A percentile compares a stretch with the other conserved stretches of the same genome.
These are phyloP conservation scores for Pseudorhiza aurosa DNA, from an alignment of 30 jellyfish, hydroid and myxozoan genomes.

Conservation along the genomic window DNA sequence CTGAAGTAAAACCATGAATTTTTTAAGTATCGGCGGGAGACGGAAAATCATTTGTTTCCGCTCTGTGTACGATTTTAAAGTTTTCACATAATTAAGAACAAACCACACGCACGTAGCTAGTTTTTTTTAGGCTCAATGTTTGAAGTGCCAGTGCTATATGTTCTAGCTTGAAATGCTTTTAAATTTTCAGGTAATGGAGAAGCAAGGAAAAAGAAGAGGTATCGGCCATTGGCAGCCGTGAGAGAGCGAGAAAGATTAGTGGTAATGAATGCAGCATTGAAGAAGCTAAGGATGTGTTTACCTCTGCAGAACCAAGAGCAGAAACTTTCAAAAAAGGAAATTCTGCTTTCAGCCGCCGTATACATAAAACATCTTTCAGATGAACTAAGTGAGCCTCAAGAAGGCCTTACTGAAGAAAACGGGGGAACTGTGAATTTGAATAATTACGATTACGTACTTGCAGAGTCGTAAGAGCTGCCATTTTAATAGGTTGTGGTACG, in stretches of 20 bases:
- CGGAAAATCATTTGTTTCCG: no score
- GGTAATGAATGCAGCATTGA: conserved; percentile 55
- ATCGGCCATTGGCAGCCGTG: conserved; percentile 65
- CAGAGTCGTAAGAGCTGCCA: background rate
- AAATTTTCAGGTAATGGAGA: background rate
- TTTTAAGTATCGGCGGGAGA: no score
- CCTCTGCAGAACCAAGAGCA: conserved; percentile 41
- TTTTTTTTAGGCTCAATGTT: no score
- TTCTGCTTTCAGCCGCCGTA: conserved; percentile 30
- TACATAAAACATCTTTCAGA: conserved; percentile 45
- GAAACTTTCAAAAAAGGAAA: conserved; percentile 46
- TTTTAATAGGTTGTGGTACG: no score
- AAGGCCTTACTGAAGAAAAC: background rate
- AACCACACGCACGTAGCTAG: no score
- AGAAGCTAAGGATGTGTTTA: conserved; percentile 18
- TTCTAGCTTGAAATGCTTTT: no score
- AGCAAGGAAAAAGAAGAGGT: conserved; percentile 43
- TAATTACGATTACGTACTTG: conserved; percentile 4
- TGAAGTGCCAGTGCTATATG: no score
- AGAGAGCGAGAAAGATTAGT: conserved; percentile 59
- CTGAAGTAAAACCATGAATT: no score
- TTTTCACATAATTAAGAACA: no score
- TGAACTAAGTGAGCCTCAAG: background rate
- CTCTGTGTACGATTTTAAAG: no score
- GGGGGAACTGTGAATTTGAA: conserved; percentile 18